Conservation (phyloP, 2,888 invertebrate genomes). For the Drosophila macrospina region DNA sequence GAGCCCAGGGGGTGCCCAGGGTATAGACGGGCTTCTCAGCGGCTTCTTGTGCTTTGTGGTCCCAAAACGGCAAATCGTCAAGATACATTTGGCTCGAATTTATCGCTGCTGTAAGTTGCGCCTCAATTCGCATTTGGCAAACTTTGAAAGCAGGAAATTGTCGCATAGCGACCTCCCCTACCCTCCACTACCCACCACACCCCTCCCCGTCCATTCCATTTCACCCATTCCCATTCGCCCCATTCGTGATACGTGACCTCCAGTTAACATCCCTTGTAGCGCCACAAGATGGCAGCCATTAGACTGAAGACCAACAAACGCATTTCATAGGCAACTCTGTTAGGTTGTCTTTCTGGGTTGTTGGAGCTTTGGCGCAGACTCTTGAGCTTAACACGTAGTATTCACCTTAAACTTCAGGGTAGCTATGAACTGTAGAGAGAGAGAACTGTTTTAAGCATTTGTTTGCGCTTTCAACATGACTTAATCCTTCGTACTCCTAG, state of each 20-base stretch:
- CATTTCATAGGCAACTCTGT: constrained; percentile 17
- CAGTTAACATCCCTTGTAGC: constrained; percentile 36
- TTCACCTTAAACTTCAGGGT: too few relatives aligned
- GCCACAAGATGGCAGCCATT: constrained; percentile 41
- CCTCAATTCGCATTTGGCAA: constrained; percentile 49
- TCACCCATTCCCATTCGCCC: background rate
- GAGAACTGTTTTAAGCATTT: too few relatives aligned
- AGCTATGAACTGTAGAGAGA: too few relatives aligned
- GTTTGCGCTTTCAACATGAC: too few relatives aligned
- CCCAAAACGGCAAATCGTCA: constrained; percentile 64
- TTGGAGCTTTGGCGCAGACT: too few relatives aligned
- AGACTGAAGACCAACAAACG: constrained; percentile 2
- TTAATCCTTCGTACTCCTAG: too few relatives aligned
- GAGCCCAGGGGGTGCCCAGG: too few relatives aligned
- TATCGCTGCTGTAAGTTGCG: constrained; percentile 83
- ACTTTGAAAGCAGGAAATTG: constrained; percentile 78
- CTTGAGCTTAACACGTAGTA: too few relatives aligned
- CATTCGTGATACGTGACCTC: background rate
- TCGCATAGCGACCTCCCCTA: constrained; percentile 68
- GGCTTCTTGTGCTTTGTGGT: background rate
- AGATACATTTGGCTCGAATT: constrained; percentile 82
- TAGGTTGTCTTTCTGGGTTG: too few relatives aligned
- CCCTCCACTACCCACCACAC: too few relatives aligned
- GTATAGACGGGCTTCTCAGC: too few relatives aligned
- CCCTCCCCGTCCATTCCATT: background rate